Evolutionary conservation across 1,140 invertebrate genomes (phyloP), one percentile per base, ranked within the genome.

Genomic region (Drosophila mauritiana): DNA sequence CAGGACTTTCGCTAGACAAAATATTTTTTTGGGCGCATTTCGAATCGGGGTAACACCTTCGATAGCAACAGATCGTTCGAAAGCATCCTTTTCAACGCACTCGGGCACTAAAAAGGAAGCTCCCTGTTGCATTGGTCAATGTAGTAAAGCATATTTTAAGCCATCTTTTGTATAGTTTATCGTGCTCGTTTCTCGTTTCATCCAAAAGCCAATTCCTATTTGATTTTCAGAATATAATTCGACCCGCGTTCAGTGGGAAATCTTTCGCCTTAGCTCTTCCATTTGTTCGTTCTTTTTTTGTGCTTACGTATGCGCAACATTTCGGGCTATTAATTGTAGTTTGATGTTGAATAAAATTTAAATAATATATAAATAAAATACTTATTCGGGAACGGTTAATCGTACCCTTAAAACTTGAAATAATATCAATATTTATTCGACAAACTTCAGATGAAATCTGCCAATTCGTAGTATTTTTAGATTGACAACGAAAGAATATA

Each of bases 141-240:
- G 91, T 92, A 92, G 91, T 92, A 92, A 92, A 92, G 91, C 91
- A 92, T 92, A 92, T 92, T 92, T 92, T 91, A 92, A 91, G 90
- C 91, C 91, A 92, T 92, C 91, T 92, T 91, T 80, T 86, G 88
- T 86, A 90, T 75, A 90, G 84, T 86, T 88, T 56, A 36, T 67
- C 3, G 15, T 54, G 31, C 39, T 55, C 8, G 15, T 43, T 55
- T 67, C 27, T 45, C 25, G 58, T 63, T 58, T 73, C 59, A 61
- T 65, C 45, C 63, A 67, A 65, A 65, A 51, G 63, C 64, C 64
- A 70, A 70, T 70, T 40, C 54, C 64, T 39, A 68, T 36, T 31
- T 48, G 17, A 46, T n/a, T 39, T 39, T 48, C 11, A 12, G 37
- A 25, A 13, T 42, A 51, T 39, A 36, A 36, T 37, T 42, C 36